Conservation (phyloP, 2,888 invertebrate genomes). For the Perizoma affinitatum region DNA sequence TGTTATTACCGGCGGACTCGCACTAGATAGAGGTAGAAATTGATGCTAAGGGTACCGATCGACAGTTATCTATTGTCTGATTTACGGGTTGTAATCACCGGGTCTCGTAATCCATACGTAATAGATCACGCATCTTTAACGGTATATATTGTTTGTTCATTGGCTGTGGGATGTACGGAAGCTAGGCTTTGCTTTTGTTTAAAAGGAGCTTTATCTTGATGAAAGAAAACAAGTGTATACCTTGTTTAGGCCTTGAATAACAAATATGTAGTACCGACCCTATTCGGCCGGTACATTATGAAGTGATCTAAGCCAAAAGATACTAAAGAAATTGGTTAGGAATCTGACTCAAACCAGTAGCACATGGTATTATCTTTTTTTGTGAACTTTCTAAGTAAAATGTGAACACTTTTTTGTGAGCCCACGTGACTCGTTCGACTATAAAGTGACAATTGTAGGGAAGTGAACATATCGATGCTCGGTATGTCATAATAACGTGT, state of each 20-base stretch:
- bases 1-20: no score
- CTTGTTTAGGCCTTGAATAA: no score
- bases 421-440: not conserved
- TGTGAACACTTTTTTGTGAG: not conserved
- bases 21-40: no score
- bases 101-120: conserved; percentile 44
- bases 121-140: conserved; percentile 38
- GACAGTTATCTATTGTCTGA: conserved; percentile 38
- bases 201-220: not conserved
- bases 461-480: conserved; percentile 38
- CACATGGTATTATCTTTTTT: no score
- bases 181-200: not conserved
- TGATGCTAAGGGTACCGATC: not conserved
- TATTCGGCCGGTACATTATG: no score
- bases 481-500: conserved; percentile 32
- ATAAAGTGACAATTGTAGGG: conserved; percentile 33
- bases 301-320: no score
- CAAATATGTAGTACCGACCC: no score
- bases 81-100: conserved; percentile 37
- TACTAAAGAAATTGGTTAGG: no score
- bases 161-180: conserved; percentile 1
- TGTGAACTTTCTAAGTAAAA: not conserved
- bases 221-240: no score
- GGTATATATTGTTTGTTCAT: conserved; percentile 23
- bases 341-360: no score